Percentiles rank a stretch among this genome's conserved stretches.
Evolutionary conservation across 2,797 vertebrate genomes (phyloP).

Genomic region (Cryptoblepharus egeriae): DNA sequence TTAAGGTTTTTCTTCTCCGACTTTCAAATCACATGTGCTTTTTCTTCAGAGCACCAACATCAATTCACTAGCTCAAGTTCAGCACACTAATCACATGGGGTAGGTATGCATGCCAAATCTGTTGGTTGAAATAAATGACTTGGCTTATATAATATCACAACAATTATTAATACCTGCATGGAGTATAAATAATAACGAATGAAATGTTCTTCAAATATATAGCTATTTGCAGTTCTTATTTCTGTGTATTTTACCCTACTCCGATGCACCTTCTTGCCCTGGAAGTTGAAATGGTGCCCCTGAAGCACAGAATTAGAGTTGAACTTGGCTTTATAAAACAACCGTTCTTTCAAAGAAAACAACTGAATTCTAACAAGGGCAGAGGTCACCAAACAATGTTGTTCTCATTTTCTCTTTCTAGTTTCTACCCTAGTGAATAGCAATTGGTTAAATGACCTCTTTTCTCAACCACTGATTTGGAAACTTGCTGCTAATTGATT

Average conservation of each 20-base stretch:
- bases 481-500: slow-evolving; percentile 69
- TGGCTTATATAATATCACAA: background rate
- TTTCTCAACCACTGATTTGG: slow-evolving; percentile 66
- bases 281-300: slow-evolving; percentile 3
- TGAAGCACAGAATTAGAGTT: slow-evolving; percentile 11
- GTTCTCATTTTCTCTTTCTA: slow-evolving; percentile 45
- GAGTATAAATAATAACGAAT: background rate
- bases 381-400: slow-evolving; percentile 46
- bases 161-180: background rate
- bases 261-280: background rate
- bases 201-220: background rate
- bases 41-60: background rate
- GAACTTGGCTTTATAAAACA: slow-evolving; percentile 32
- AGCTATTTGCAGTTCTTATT: slow-evolving; percentile 8
- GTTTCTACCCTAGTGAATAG: slow-evolving; percentile 52
- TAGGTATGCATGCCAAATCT: background rate
- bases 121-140: background rate
- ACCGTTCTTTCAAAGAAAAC: slow-evolving; percentile 37
- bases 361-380: slow-evolving; percentile 32
- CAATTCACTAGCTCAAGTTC: background rate
- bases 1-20: no score
- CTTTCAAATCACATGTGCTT: background rate
- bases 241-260: background rate
- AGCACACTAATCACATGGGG: background rate
- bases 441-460: slow-evolving; percentile 63